Percentiles rank a stretch among this genome's conserved stretches.
These are phyloP conservation scores for Saccopteryx bilineata DNA, from an alignment of 2,113 vertebrate species.

Conservation along the genomic window DNA sequence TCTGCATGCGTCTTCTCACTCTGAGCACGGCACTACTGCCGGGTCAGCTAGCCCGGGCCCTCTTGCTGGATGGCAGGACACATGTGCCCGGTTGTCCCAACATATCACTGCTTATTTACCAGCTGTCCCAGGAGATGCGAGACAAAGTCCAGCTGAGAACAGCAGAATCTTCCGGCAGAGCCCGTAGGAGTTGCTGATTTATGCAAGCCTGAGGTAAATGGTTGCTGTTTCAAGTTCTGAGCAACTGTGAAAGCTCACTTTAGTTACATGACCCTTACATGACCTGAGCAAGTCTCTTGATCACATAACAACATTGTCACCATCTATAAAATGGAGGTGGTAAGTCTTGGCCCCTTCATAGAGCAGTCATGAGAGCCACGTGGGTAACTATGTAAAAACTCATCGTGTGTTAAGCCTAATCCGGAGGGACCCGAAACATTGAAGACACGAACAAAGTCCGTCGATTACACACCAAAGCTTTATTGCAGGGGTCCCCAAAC, in stretches of 20 bases:
- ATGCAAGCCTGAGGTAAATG: fast-evolving
- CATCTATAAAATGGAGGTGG: background rate
- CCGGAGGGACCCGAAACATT: no score
- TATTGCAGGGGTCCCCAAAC: no score
- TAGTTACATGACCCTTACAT: background rate
- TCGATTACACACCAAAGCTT: no score
- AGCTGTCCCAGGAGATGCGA: fast-evolving
- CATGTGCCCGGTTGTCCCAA: fast-evolving
- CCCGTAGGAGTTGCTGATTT: fast-evolving
- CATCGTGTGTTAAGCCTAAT: no score
- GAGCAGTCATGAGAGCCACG: background rate
- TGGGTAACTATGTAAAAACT: fast-evolving
- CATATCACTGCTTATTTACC: fast-evolving
- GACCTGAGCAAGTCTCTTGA: background rate
- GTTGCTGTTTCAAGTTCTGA: background rate
- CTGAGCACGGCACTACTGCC: fast-evolving
- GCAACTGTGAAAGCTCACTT: background rate
- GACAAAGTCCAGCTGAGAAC: fast-evolving
- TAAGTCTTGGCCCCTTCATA: fast-evolving
- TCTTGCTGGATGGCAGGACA: fast-evolving
- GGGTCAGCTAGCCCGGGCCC: fast-evolving
- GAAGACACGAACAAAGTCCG: no score
- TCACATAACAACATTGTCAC: background rate
- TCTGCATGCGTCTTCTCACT: fast-evolving
- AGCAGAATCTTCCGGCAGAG: background rate